A percentile compares a stretch with the other conserved stretches of the same genome.
Evolutionary conservation across 2,888 invertebrate species (phyloP).

Genomic region (Cyrtodaria siliqua): DNA sequence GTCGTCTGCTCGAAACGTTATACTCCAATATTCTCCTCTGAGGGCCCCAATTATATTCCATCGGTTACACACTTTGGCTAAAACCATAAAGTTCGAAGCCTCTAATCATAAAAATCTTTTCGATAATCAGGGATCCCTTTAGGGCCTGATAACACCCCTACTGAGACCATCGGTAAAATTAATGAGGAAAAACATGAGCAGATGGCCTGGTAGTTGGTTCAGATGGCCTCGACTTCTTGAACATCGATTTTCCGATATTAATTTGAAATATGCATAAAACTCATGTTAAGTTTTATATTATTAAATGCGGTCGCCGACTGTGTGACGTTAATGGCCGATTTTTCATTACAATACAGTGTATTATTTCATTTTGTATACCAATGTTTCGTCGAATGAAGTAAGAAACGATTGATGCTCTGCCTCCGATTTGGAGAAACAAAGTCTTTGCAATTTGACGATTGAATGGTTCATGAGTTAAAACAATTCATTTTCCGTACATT

Average conservation of each 20-base stretch:
- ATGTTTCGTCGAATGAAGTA: too few relatives aligned
- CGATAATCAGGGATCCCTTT: conserved; percentile 38
- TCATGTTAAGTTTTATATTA: conserved; percentile 46
- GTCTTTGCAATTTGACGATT: too few relatives aligned
- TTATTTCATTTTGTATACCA: too few relatives aligned
- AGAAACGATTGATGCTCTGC: too few relatives aligned
- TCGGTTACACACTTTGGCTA: conserved; percentile 27
- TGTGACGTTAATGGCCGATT: too few relatives aligned
- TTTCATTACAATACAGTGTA: too few relatives aligned
- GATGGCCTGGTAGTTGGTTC: conserved; percentile 39
- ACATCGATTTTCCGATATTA: conserved; percentile 32
- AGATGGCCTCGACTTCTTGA: conserved; percentile 16
- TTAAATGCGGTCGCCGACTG: conserved; percentile 1
- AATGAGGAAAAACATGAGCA: conserved; percentile 41
- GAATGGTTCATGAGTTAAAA: too few relatives aligned
- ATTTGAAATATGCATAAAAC: conserved; percentile 55
- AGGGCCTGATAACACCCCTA: conserved; percentile 44
- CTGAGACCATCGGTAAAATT: conserved; percentile 27
- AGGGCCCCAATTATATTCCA: conserved; percentile 28
- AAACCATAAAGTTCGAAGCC: conserved; percentile 50
- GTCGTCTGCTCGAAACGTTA: conserved; percentile 41
- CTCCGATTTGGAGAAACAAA: too few relatives aligned
- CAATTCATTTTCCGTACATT: too few relatives aligned
- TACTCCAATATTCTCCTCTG: conserved; percentile 23
- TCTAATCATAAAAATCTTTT: conserved; percentile 52